Percentiles rank a stretch among this genome's conserved stretches.
Evolutionary conservation across 2,797 vertebrate genomes (phyloP).

Genomic region (Karalla daura): DNA sequence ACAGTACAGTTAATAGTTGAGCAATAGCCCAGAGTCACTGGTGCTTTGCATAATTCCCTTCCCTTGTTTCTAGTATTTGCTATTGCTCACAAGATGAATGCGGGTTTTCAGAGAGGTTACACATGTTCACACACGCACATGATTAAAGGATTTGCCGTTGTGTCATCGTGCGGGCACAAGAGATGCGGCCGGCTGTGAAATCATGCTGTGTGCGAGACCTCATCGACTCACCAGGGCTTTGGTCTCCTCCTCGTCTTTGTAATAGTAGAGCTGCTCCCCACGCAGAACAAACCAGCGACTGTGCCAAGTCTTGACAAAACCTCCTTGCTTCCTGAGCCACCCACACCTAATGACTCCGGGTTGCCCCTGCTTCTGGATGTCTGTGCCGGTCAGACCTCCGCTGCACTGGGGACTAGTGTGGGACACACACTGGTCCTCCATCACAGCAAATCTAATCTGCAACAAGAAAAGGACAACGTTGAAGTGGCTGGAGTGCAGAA

Average conservation of each 20-base stretch:
- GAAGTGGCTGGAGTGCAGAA: not conserved
- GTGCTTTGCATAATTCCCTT: not conserved
- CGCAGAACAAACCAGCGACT: constrained; percentile 98
- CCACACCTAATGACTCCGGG: constrained; percentile 88
- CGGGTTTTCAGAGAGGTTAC: not conserved
- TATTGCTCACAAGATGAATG: not conserved
- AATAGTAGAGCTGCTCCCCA: constrained; percentile 94
- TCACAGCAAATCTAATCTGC: constrained; percentile 77
- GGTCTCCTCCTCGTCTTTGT: constrained; percentile 98
- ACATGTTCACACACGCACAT: not conserved
- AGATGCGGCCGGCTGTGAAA: no score
- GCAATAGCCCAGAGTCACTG: not conserved
- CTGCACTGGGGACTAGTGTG: constrained; percentile 76
- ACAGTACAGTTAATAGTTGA: not conserved
- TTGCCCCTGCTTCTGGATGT: constrained; percentile 70
- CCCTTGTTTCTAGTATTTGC: not conserved
- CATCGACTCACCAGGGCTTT: constrained; percentile 94
- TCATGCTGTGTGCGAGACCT: no score
- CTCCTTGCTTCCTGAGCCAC: constrained; percentile 98
- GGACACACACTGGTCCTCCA: constrained; percentile 89
- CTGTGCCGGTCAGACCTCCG: constrained; percentile 55
- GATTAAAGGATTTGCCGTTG: not conserved
- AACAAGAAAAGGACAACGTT: constrained; percentile 8
- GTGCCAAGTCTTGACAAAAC: constrained; percentile 99
- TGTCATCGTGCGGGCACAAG: not conserved